phyloP scores from a whole-genome alignment of 23 tunicate genomes.

The Oikopleura vanhoeffeni region DNA sequence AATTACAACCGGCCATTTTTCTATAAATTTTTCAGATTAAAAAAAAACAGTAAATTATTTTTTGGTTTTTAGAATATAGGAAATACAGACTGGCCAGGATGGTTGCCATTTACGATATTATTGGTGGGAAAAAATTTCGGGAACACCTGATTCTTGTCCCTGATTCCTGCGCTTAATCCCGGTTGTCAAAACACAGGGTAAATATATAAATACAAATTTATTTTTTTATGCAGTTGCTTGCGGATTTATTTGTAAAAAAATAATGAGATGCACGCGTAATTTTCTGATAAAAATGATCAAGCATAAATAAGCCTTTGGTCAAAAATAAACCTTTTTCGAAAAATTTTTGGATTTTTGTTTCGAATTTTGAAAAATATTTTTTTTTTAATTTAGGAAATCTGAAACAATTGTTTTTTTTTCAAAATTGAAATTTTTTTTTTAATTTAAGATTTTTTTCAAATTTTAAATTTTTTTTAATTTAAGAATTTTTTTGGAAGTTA shows the following conservation, averaged over 20 bases:
- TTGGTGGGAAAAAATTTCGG: constrained; percentile 50
- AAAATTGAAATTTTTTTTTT: background rate
- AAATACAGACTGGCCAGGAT: constrained; percentile 53
- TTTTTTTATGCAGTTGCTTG: too few relatives aligned
- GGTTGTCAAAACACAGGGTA: constrained; percentile 26
- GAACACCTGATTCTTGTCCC: constrained; percentile 35
- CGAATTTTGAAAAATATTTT: too few relatives aligned
- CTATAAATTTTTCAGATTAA: background rate
- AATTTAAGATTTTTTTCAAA: background rate
- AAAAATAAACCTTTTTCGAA: too few relatives aligned
- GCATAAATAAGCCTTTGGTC: too few relatives aligned
- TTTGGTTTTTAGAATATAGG: constrained; percentile 17
- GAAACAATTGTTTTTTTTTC: background rate
- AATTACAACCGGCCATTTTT: too few relatives aligned
- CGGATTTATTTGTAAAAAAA: too few relatives aligned
- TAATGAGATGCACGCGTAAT: background rate
- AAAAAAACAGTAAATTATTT: too few relatives aligned
- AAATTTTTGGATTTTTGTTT: too few relatives aligned
- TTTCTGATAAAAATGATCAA: background rate
- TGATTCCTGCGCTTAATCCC: constrained; percentile 25
- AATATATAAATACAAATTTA: background rate
- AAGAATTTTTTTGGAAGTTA: too few relatives aligned
- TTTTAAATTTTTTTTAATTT: background rate
- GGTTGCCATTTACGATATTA: constrained; percentile 62
- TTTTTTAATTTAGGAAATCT: background rate